Percentiles rank a stretch among this genome's conserved stretches.
Evolutionary conservation across 2,888 invertebrate genomes (phyloP).

Genomic region (Drosophila nigricruria): DNA sequence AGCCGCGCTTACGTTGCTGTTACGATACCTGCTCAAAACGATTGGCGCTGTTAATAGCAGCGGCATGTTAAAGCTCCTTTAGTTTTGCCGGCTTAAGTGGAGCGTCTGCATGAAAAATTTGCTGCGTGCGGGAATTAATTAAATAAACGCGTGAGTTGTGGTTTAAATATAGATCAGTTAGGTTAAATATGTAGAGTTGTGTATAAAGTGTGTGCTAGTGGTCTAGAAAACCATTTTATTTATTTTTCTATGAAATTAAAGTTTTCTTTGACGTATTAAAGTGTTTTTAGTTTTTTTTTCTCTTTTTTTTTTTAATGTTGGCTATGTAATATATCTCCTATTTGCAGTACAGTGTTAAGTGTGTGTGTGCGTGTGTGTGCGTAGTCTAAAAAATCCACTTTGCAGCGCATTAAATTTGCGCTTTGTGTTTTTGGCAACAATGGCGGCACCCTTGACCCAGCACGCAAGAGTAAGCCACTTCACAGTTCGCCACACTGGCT

Average conservation of each 20-base stretch:
- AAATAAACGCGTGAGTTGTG: background rate
- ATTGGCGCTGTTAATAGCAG: background rate
- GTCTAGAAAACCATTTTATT: background rate
- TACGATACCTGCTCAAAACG: background rate
- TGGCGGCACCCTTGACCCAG: slow-evolving; percentile 36
- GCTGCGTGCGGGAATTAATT: background rate
- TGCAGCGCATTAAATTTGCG: slow-evolving; percentile 59
- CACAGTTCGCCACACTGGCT: slow-evolving; percentile 42
- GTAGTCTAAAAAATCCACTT: slow-evolving; percentile 62
- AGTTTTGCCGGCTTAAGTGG: background rate
- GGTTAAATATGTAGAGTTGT: background rate
- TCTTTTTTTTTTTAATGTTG: background rate
- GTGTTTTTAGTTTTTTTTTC: background rate
- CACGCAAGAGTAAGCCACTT: slow-evolving; percentile 52
- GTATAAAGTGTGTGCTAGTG: background rate
- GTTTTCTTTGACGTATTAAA: background rate
- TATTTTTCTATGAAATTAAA: background rate
- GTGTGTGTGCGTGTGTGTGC: slow-evolving; percentile 28
- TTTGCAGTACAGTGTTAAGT: slow-evolving; percentile 6
- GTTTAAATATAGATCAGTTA: background rate
- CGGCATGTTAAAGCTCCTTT: slow-evolving; percentile 1
- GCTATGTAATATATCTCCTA: background rate
- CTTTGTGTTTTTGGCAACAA: slow-evolving; percentile 56
- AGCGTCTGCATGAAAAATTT: background rate
- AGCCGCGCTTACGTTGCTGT: too few species aligned